Percentiles rank a stretch among this genome's conserved stretches.
phyloP scores from a whole-genome alignment of 1,140 invertebrate genomes.

The Oreohelix idahoensis region DNA sequence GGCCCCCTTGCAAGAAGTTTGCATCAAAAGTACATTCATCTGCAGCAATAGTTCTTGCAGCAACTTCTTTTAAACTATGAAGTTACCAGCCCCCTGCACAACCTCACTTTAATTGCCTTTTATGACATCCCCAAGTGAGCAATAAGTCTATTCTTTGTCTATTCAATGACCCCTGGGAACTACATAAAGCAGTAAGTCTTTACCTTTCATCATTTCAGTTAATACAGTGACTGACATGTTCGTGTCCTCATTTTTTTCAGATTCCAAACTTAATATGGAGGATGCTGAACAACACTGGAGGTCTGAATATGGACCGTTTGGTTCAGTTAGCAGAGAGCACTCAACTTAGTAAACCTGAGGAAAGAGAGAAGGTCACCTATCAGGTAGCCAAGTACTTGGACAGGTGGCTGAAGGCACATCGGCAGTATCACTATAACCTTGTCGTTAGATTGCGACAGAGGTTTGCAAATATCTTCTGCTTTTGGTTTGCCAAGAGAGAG shows the following conservation, averaged over 20 bases:
- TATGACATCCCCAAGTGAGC: too few relatives aligned
- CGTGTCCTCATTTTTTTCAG: background rate
- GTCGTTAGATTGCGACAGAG: conserved; percentile 32
- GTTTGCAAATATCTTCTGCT: conserved; percentile 44
- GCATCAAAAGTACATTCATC: too few relatives aligned
- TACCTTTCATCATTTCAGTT: too few relatives aligned
- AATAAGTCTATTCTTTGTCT: too few relatives aligned
- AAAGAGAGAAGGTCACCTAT: conserved; percentile 35
- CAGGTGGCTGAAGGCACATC: conserved; percentile 42
- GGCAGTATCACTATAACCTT: conserved; percentile 42
- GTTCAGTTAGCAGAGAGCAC: conserved; percentile 37
- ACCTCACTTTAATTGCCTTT: too few relatives aligned
- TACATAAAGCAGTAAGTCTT: too few relatives aligned
- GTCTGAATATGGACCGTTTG: conserved; percentile 46
- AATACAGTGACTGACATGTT: background rate
- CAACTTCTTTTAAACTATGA: too few relatives aligned
- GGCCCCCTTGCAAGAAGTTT: too few relatives aligned
- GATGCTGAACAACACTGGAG: conserved; percentile 40
- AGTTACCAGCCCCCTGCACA: too few relatives aligned
- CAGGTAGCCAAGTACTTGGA: conserved; percentile 47
- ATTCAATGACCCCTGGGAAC: too few relatives aligned
- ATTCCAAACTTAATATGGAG: conserved; percentile 45
- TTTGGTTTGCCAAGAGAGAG: conserved; percentile 67
- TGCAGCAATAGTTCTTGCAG: too few relatives aligned
- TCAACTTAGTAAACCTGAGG: conserved; percentile 38